Evolutionary conservation across 2,113 vertebrate genomes (phyloP).

Genomic region (Laterallus jamaicensis): DNA sequence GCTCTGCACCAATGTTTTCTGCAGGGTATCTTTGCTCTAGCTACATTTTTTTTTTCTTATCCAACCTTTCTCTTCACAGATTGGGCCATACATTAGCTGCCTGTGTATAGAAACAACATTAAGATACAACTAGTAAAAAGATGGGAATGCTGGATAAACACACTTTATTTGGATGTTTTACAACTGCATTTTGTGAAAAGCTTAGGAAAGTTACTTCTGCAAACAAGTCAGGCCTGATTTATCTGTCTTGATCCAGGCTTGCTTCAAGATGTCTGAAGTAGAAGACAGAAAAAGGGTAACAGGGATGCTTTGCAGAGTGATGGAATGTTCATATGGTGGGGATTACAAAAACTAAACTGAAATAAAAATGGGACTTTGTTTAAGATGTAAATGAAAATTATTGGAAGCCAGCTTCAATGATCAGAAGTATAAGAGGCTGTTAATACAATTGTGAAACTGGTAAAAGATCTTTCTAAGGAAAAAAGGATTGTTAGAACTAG

Average conservation of each 20-base stretch:
- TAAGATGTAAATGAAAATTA: not conserved
- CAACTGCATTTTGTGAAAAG: not conserved
- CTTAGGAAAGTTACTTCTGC: not conserved
- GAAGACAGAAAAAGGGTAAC: not conserved
- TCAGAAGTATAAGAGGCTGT: not conserved
- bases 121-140: not conserved
- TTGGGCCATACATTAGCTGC: not conserved
- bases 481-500: not conserved
- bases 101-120: not conserved
- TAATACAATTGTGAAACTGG: not conserved
- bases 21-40: not conserved
- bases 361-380: not conserved
- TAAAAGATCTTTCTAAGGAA: not conserved
- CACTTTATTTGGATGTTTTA: not conserved
- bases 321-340: not conserved
- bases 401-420: not conserved
- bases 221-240: not conserved
- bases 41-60: not conserved
- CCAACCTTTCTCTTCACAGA: not conserved
- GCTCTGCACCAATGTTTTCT: not conserved
- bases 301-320: not conserved
- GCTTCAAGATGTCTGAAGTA: not conserved
- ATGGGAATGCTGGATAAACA: not conserved
- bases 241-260: not conserved
- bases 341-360: not conserved